Percentiles rank a stretch among this genome's conserved stretches.
Conservation (phyloP, 2,888 invertebrate species). For the Deilephila porcellus region DNA sequence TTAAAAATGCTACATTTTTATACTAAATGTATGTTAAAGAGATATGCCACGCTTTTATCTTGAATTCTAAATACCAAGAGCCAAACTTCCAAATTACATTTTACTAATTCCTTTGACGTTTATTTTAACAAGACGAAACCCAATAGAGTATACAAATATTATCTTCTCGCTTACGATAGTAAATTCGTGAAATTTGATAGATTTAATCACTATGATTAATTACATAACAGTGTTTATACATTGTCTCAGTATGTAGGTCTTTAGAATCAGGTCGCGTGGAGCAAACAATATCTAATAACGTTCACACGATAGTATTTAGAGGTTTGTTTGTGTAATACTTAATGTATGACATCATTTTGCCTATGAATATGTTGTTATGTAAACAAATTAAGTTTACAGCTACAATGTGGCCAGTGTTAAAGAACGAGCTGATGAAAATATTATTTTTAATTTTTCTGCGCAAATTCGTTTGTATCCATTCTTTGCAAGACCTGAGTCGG, state of each 20-base stretch:
- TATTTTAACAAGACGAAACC: no score
- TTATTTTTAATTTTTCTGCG: no score
- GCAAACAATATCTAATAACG: constrained; percentile 24
- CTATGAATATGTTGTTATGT: background rate
- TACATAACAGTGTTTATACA: constrained; percentile 10
- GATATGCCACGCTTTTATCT: no score
- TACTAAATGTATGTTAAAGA: no score
- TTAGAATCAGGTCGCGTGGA: constrained; percentile 6
- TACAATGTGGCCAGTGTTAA: no score
- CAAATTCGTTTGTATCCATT: no score
- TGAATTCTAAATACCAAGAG: no score
- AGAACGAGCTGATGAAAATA: no score
- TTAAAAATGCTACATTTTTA: no score
- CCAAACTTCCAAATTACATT: background rate
- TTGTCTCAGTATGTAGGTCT: constrained; percentile 21
- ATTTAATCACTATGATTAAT: constrained; percentile 17
- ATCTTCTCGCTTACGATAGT: background rate
- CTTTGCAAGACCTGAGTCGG: no score
- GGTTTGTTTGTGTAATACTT: constrained; percentile 1
- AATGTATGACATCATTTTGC: constrained; percentile 10
- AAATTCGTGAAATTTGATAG: background rate
- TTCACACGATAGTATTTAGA: constrained; percentile 15
- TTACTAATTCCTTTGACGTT: background rate
- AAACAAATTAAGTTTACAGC: background rate
- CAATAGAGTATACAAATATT: no score